A percentile compares a stretch with the other conserved stretches of the same genome.
phyloP scores from a whole-genome alignment of 2,113 vertebrate genomes.

The Centrocercus urophasianus region DNA sequence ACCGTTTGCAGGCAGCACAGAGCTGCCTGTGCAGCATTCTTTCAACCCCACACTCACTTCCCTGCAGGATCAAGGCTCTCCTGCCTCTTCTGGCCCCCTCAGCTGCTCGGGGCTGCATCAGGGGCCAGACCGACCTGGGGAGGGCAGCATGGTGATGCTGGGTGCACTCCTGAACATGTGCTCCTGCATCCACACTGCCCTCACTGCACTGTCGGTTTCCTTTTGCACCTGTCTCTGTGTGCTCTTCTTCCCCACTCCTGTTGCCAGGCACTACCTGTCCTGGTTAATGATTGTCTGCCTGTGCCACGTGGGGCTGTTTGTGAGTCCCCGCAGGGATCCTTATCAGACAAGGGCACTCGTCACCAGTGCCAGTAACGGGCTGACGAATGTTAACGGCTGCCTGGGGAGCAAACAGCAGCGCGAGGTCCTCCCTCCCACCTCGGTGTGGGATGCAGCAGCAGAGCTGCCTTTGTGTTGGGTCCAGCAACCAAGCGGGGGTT shows the following conservation, averaged over 20 bases:
- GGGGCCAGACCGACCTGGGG: background rate
- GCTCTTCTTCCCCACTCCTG: fast-evolving
- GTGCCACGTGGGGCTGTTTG: slow-evolving; percentile 23
- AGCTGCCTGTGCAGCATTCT: background rate
- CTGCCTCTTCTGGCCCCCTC: too few relatives aligned
- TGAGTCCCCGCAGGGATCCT: background rate
- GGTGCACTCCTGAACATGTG: background rate
- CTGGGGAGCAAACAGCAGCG: background rate
- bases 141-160: background rate
- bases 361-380: background rate
- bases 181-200: fast-evolving
- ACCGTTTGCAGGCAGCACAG: background rate
- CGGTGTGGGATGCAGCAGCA: too few relatives aligned
- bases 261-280: background rate
- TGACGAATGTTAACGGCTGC: background rate
- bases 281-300: slow-evolving; percentile 27
- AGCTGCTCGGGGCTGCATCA: background rate
- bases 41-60: background rate
- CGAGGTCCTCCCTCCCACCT: background rate
- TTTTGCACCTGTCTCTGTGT: background rate
- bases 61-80: background rate
- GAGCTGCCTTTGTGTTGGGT: too few relatives aligned
- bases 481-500: too few relatives aligned
- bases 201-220: background rate
- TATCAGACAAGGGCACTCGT: slow-evolving; percentile 34